Conservation (phyloP, 2,888 invertebrate genomes). For the Ecdyonurus torrentis region DNA sequence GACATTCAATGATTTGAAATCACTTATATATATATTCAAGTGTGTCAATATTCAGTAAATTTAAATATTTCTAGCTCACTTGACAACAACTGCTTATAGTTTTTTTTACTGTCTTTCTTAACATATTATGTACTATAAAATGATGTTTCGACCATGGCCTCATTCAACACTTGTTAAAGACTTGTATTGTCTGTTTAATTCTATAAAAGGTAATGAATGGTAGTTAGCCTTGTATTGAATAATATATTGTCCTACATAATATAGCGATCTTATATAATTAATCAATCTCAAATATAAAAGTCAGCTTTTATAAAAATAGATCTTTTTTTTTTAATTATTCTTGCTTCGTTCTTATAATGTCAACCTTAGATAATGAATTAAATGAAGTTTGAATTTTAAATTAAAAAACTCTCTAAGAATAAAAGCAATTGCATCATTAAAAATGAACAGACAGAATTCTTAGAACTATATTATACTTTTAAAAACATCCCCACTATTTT, state of each 20-base stretch:
- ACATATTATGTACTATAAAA: too few species aligned
- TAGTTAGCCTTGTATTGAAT: background rate
- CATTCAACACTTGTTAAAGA: background rate
- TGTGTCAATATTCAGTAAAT: too few species aligned
- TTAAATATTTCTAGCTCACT: too few species aligned
- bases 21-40: too few species aligned
- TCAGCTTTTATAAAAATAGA: too few species aligned
- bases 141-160: background rate
- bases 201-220: background rate
- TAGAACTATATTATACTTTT: too few species aligned
- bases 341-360: background rate
- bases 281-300: too few species aligned
- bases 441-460: background rate
- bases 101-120: too few species aligned
- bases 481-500: too few species aligned
- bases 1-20: too few species aligned
- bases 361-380: background rate
- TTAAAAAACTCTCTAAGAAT: background rate
- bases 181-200: background rate
- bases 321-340: background rate
- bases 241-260: background rate
- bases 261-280: too few species aligned
- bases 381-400: background rate
- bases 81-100: too few species aligned
- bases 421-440: background rate